A percentile compares a stretch with the other conserved stretches of the same genome.
Conservation (phyloP, 92 coral and sea anemone species). For the Porites lobata region DNA sequence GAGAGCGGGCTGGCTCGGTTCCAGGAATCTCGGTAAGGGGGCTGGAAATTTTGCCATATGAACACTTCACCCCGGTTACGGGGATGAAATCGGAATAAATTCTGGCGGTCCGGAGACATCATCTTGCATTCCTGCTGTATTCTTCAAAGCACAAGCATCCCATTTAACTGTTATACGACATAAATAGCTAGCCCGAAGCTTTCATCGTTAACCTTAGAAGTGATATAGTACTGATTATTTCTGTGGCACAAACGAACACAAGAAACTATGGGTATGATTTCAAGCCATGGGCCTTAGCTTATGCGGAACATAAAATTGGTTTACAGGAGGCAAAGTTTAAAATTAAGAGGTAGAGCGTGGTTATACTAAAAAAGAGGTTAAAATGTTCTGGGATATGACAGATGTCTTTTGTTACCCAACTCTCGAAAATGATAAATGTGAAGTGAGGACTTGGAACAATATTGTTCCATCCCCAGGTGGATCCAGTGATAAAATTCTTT, state of each 20-base stretch:
- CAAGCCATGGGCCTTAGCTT: not conserved
- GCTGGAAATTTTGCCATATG: no score
- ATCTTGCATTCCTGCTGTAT: no score
- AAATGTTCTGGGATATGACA: not conserved
- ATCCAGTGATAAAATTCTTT: not conserved
- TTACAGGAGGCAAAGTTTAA: not conserved
- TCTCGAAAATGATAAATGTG: not conserved
- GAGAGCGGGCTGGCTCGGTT: no score
- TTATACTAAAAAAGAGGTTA: not conserved
- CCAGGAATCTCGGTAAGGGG: no score
- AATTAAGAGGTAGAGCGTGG: not conserved
- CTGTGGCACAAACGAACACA: slow-evolving; percentile 14
- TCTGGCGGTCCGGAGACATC: no score
- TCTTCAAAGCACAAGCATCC: not conserved
- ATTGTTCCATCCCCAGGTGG: not conserved
- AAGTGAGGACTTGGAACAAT: not conserved
- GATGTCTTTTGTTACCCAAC: not conserved
- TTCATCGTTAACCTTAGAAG: slow-evolving; percentile 19
- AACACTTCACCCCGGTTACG: no score
- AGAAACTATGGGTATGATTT: not conserved
- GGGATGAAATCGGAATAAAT: no score
- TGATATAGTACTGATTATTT: not conserved
- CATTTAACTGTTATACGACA: not conserved
- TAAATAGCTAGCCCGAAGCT: slow-evolving; percentile 30
- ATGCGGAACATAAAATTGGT: not conserved